Conservation (phyloP, 2,888 invertebrate genomes). For the Zelleria hepariella region DNA sequence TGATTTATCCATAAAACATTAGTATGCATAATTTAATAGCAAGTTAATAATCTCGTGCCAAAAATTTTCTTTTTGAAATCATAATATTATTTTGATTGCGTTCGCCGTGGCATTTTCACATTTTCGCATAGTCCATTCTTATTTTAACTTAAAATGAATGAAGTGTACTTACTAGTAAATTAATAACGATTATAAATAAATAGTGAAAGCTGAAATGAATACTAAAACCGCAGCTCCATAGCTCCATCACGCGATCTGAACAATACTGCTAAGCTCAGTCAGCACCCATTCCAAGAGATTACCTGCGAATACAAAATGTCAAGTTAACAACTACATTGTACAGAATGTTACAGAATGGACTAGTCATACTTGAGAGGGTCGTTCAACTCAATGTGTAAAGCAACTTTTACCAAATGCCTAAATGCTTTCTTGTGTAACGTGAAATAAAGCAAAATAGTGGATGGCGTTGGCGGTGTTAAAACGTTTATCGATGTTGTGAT, state of each 20-base stretch:
- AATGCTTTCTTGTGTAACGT: too few species aligned
- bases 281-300: slow-evolving; percentile 40
- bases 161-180: slow-evolving; percentile 33
- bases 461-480: too few species aligned
- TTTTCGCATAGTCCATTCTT: slow-evolving; percentile 21
- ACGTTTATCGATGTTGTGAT: too few species aligned
- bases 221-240: slow-evolving; percentile 16
- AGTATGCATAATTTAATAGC: not conserved
- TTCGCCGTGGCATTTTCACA: too few species aligned
- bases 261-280: slow-evolving; percentile 39
- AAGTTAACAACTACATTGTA: not conserved
- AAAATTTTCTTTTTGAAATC: too few species aligned
- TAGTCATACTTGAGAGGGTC: not conserved
- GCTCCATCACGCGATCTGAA: slow-evolving; percentile 17
- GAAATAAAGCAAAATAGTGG: too few species aligned
- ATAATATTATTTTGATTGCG: too few species aligned
- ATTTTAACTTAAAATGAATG: slow-evolving; percentile 34
- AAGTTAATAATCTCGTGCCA: not conserved
- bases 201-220: slow-evolving; percentile 34
- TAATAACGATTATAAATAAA: slow-evolving; percentile 44
- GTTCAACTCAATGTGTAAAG: too few species aligned
- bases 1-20: slow-evolving; percentile 18
- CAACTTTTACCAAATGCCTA: too few species aligned
- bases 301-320: slow-evolving; percentile 33
- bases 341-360: not conserved